Evolutionary conservation across 2,888 invertebrate species (phyloP).

Genomic region (Lasioglossum calceatum): DNA sequence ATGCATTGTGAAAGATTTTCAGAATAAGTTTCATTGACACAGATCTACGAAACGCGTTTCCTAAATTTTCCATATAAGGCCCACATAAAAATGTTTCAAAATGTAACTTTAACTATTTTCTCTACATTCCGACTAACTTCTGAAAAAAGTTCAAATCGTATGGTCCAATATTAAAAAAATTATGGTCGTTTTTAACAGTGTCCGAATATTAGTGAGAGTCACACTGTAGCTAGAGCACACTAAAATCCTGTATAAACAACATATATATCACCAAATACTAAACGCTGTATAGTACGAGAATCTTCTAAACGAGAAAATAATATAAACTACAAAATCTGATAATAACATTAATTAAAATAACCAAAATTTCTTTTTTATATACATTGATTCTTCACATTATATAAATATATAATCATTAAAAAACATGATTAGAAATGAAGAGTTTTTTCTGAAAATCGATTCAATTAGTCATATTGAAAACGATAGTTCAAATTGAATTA

Average conservation of each 20-base stretch:
- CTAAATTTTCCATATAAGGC: too few species aligned
- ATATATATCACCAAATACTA: neutral
- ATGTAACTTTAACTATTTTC: too few species aligned
- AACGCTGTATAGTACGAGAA: neutral
- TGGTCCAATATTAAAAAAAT: too few species aligned
- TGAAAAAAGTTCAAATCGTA: too few species aligned
- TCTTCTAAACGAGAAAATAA: neutral
- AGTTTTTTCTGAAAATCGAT: conserved; percentile 6
- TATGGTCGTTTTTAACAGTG: too few species aligned
- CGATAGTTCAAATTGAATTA: conserved; percentile 21
- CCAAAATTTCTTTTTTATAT: neutral
- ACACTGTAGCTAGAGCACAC: too few species aligned
- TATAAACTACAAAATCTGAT: neutral
- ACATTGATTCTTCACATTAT: neutral
- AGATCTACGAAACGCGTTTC: too few species aligned
- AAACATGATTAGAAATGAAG: neutral
- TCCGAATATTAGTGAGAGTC: too few species aligned
- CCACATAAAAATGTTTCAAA: too few species aligned
- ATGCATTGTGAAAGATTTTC: too few species aligned
- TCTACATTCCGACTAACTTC: too few species aligned
- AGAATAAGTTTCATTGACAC: too few species aligned
- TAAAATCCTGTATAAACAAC: neutral
- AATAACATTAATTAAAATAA: neutral
- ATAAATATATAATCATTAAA: neutral
- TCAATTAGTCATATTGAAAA: conserved; percentile 33